These are phyloP conservation scores for Cabera pusaria DNA, from an alignment of 2,888 invertebrate genomes.

Conservation along the genomic window DNA sequence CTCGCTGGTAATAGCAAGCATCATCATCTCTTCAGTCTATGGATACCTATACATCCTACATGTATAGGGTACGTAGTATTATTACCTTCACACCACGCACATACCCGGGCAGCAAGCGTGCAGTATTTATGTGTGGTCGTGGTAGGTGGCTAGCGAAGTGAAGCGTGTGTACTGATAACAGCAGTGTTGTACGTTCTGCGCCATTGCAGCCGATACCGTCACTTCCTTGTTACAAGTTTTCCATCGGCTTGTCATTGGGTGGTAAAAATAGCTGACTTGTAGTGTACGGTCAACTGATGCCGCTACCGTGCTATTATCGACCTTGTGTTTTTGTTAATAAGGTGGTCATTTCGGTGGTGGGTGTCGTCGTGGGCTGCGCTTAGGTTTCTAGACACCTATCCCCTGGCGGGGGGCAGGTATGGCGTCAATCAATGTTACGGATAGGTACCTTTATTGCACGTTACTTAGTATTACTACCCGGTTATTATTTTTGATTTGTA, in stretches of 20 bases:
- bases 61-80: no score
- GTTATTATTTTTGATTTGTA: conserved; percentile 1
- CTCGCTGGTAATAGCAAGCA: no score
- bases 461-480: no score
- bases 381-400: conserved; percentile 33
- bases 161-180: conserved; percentile 22
- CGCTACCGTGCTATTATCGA: no score
- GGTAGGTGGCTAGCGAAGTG: conserved; percentile 7
- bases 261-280: conserved; percentile 39
- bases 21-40: no score
- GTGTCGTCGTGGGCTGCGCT: conserved; percentile 29
- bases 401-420: conserved; percentile 14
- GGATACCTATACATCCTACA: no score
- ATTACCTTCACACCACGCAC: no score
- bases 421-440: conserved; percentile 26
- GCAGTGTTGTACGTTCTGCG: conserved; percentile 22
- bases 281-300: conserved; percentile 12
- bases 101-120: no score
- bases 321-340: no score
- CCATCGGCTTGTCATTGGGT: conserved; percentile 40
- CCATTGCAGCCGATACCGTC: conserved; percentile 23
- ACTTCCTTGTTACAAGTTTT: conserved; percentile 26
- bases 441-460: no score
- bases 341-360: no score
- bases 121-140: no score